Percentiles rank a stretch among this genome's conserved stretches.
Conservation (phyloP, 2,797 vertebrate species). For the Coracias cyanogaster region DNA sequence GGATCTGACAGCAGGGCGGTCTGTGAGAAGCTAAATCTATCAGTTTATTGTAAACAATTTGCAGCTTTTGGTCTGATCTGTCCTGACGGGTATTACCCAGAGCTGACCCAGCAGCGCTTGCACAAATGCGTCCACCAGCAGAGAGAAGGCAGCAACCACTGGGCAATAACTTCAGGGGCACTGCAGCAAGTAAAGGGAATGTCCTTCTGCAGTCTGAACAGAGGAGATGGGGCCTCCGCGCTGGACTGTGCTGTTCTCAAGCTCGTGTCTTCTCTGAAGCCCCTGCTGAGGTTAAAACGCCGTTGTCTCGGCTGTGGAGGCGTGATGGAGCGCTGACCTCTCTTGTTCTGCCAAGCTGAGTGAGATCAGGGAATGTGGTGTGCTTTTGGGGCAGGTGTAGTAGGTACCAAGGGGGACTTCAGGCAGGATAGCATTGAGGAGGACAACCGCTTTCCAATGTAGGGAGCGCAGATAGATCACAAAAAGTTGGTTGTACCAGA, state of each 20-base stretch:
- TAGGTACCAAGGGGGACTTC: not conserved
- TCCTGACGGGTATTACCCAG: not conserved
- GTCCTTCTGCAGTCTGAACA: not conserved
- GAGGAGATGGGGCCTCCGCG: not conserved
- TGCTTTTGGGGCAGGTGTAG: not conserved
- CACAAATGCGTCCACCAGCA: not conserved
- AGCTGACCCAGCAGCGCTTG: not conserved
- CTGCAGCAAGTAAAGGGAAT: accelerated
- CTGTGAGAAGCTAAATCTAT: not conserved
- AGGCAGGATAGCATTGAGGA: not conserved
- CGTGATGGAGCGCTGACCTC: not conserved
- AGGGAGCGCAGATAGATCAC: not conserved
- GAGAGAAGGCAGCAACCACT: not conserved
- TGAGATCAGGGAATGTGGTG: not conserved
- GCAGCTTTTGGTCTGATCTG: not conserved
- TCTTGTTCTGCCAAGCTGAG: not conserved
- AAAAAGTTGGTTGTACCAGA: not conserved
- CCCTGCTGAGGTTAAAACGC: not conserved
- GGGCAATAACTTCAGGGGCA: not conserved
- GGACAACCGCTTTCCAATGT: not conserved
- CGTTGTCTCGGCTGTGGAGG: not conserved
- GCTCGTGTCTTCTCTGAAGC: not conserved
- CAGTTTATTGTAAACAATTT: not conserved
- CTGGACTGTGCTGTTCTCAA: not conserved
- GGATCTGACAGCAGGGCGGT: not conserved